These are phyloP conservation scores for Tridacna gigas DNA, from an alignment of 2,888 invertebrate genomes.

Conservation along the genomic window DNA sequence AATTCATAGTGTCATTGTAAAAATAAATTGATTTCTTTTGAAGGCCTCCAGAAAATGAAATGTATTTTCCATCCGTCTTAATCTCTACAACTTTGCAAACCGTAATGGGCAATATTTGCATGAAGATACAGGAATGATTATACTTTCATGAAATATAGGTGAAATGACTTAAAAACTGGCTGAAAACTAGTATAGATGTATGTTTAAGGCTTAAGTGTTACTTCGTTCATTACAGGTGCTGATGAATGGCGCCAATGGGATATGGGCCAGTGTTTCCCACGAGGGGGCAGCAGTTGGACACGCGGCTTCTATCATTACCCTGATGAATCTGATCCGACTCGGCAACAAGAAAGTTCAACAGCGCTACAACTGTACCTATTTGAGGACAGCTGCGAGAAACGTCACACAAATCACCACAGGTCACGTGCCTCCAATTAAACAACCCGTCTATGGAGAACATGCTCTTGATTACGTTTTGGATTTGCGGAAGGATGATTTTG, in stretches of 20 bases:
- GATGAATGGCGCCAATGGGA: constrained; percentile 6
- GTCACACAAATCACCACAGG: constrained; percentile 42
- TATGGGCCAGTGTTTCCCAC: constrained; percentile 12
- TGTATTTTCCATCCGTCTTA: too few species aligned
- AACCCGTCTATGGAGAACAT: constrained; percentile 37
- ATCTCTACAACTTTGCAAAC: too few species aligned
- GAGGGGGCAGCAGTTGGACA: constrained; percentile 9
- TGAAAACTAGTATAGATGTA: too few species aligned
- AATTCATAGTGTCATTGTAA: too few species aligned
- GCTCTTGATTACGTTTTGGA: constrained; percentile 39
- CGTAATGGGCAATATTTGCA: too few species aligned
- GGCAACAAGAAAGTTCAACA: constrained; percentile 34
- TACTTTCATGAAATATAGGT: too few species aligned
- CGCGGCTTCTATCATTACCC: not conserved
- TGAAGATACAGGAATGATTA: too few species aligned
- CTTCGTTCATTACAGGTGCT: not conserved
- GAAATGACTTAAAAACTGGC: too few species aligned
- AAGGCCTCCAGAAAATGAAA: too few species aligned
- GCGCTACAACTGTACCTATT: constrained; percentile 40
- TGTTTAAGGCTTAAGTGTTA: too few species aligned
- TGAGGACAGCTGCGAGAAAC: constrained; percentile 43
- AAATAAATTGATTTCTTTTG: too few species aligned
- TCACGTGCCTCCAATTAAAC: not conserved
- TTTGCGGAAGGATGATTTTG: constrained; percentile 27
- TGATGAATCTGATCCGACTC: constrained; percentile 12